phyloP scores from a whole-genome alignment of 2,888 invertebrate species.

The Chaetoderma sp. region DNA sequence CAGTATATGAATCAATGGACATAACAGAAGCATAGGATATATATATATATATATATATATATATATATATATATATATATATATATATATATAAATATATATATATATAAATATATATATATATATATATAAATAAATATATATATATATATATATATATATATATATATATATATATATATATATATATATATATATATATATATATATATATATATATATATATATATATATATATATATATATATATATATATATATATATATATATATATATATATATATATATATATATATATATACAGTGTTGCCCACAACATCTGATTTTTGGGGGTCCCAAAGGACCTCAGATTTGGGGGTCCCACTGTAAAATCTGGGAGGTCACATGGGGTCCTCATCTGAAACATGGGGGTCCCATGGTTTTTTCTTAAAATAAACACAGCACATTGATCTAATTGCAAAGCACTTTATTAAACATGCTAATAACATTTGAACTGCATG shows the following conservation, averaged over 20 bases:
- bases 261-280: slow-evolving; percentile 10
- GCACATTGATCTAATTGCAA: too few relatives aligned
- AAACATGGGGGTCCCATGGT: too few relatives aligned
- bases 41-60: background rate
- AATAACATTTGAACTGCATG: too few relatives aligned
- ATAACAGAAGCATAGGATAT: too few relatives aligned
- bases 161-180: background rate
- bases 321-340: too few relatives aligned
- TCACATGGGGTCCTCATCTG: too few relatives aligned
- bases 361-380: too few relatives aligned
- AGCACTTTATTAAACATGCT: too few relatives aligned
- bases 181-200: background rate
- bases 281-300: slow-evolving; percentile 7
- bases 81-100: background rate
- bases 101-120: background rate
- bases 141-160: background rate
- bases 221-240: slow-evolving; percentile 14
- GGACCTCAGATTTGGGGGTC: too few relatives aligned
- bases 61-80: background rate
- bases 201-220: background rate
- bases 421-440: too few relatives aligned
- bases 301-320: too few relatives aligned
- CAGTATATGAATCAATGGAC: too few relatives aligned
- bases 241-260: slow-evolving; percentile 5
- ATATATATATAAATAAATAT: background rate